Evolutionary conservation across 1,140 invertebrate genomes (phyloP), one percentile per base, ranked within the genome.

Genomic region (Subanguina moxae): DNA sequence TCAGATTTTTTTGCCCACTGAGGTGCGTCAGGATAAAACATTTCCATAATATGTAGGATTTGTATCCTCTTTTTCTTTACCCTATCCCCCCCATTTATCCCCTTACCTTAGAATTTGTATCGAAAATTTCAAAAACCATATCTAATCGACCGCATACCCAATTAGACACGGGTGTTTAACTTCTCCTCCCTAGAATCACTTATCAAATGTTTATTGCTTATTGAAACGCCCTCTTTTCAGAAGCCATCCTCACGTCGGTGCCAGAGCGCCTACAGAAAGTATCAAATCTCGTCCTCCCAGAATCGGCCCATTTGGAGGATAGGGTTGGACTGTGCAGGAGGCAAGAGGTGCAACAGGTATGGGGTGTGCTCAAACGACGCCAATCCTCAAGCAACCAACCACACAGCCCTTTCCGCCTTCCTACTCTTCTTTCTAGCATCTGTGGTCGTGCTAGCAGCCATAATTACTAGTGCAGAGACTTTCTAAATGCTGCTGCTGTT

Each of bases 291-390:
- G 30, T 75, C 77, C 25, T 57, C 68, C 57, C 73, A 78, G 30
- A 64, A 77, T 57, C 77, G 80, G 17, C 80, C 80, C 45, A 80
- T 82, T 42, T 82, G 80, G 77, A 46, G 80, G 13, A 76, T 82
- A 11, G 80, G 81, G 1, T 64, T 82, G 28, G 77, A 80, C 9
- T 82, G 80, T 65, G 76, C 79, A n/a, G 81, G 81, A 19, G 80
- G 80, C n/a, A 83, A 82, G 63, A 75, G 76, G 1, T 82, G 80
- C 66, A 82, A 82, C 70, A 71, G 78, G 21, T 82, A 77, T 59
- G 80, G 80, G 21, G 69, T 82, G 43, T 82, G 80, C 68, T 57
- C 72, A n/a, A 67, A 76, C 30, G 62, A 64, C 59, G 68, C 68
- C 11, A 45, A 42, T 30, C 62, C 56, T 27, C 30, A 48, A 25